Evolutionary conservation across 2,797 vertebrate species (phyloP), one percentile per base, ranked within the genome.

Genomic region (Hipposideros larvatus): DNA sequence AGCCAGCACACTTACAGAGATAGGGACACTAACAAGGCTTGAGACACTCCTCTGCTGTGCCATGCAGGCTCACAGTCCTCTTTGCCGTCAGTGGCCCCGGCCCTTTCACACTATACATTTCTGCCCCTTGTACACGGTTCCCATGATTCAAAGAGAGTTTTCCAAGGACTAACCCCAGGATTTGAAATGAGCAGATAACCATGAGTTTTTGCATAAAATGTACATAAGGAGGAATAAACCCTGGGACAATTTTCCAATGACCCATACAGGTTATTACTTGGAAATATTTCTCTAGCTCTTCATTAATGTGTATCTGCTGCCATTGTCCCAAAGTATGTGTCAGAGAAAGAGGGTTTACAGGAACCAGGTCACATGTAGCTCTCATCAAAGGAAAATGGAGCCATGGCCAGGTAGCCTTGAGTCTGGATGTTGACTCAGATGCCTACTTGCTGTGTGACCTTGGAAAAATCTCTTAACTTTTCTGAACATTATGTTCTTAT

Each of bases 161-260:
- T 84, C 74, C 19, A 63, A 80, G n/a, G 31, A 71, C 77, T 66
- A 4, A 31, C 3, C 91, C 78, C 75, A 78, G 19, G 22, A 51
- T 79, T 86, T 82, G 51, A 94, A 95, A 90, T 93, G 19, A 61
- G 14, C 55, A 94, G n/a, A 89, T 59, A 79, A 84, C 68, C 18
- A 16, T 41, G 68, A 66, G 11, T 46, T 88, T 95, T 66, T 66
- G 18, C 68, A 79, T 37, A 61, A 79, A 66, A 66, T 79, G 8
- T 70, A 4, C 19, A 68, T 51, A 19, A 77, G 37, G 41, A 70
- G 4, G 43, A 34, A 53, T 55, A 94, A 77, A 34, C 28, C 61
- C n/a, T 87, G 26, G 28, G 41, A 79, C 31, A 57, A 0, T 51
- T 91, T 95, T 93, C 41, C 16, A 53, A 1, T 83, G 51, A 48